These are phyloP conservation scores for Euclidia mi DNA, from an alignment of 2,888 invertebrate genomes.

Conservation along the genomic window DNA sequence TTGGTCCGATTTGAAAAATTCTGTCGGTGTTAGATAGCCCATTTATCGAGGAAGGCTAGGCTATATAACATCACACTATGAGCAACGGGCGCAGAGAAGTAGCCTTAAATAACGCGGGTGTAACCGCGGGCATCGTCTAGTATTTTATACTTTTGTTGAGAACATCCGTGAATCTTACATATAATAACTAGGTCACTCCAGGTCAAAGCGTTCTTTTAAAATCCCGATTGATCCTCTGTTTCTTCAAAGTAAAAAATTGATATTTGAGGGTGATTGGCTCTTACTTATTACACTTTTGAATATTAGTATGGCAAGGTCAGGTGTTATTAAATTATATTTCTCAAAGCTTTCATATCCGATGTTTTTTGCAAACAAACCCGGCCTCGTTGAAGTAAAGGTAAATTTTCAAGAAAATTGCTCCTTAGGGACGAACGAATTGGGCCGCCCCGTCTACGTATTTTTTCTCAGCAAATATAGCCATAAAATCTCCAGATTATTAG, in stretches of 20 bases:
- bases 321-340: conserved; percentile 26
- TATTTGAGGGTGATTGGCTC: conserved; percentile 15
- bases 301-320: conserved; percentile 24
- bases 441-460: conserved; percentile 26
- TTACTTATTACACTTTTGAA: conserved; percentile 7
- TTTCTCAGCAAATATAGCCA: conserved; percentile 23
- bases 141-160: neutral
- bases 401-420: conserved; percentile 54
- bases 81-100: no score
- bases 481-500: conserved; percentile 13
- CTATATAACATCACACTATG: no score
- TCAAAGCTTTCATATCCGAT: conserved; percentile 19
- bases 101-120: no score
- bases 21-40: no score
- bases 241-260: conserved; percentile 14
- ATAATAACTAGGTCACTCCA: conserved; percentile 13
- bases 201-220: conserved; percentile 7
- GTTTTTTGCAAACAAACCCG: conserved; percentile 24
- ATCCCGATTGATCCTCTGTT: conserved; percentile 22
- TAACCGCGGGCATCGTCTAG: no score
- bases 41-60: no score
- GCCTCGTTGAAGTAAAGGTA: conserved; percentile 33
- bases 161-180: neutral
- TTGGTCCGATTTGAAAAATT: no score
- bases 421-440: conserved; percentile 57